phyloP scores from a whole-genome alignment of 2,113 vertebrate species.

The Aleadryas rufinucha region DNA sequence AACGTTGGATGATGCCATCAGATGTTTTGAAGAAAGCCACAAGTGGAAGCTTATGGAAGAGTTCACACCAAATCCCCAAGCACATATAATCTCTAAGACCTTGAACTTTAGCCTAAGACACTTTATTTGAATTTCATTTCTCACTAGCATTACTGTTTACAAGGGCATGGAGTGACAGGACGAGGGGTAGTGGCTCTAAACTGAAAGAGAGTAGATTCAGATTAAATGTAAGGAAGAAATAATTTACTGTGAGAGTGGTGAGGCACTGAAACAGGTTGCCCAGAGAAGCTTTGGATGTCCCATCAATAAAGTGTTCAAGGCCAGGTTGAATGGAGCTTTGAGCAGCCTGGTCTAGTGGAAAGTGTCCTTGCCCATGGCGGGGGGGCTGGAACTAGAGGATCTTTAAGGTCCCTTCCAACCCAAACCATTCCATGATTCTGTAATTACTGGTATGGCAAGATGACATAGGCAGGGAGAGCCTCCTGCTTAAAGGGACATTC shows the following conservation, averaged over 20 bases:
- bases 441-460: not conserved
- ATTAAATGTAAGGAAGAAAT: not conserved
- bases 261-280: not conserved
- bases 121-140: not conserved
- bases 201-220: not conserved
- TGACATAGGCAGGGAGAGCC: not conserved
- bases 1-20: not conserved
- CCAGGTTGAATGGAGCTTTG: not conserved
- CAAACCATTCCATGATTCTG: not conserved
- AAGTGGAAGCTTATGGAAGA: not conserved
- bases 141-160: not conserved
- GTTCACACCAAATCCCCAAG: not conserved
- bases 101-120: not conserved
- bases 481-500: not conserved
- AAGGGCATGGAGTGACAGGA: not conserved
- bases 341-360: not conserved
- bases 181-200: not conserved
- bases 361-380: fast-evolving
- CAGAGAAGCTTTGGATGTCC: not conserved
- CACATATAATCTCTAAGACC: not conserved
- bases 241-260: not conserved
- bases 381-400: not conserved
- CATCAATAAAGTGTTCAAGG: not conserved
- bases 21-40: not conserved
- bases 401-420: not conserved